These are phyloP conservation scores for Lordiphosa mommai DNA, from an alignment of 1,140 invertebrate genomes.

Conservation along the genomic window DNA sequence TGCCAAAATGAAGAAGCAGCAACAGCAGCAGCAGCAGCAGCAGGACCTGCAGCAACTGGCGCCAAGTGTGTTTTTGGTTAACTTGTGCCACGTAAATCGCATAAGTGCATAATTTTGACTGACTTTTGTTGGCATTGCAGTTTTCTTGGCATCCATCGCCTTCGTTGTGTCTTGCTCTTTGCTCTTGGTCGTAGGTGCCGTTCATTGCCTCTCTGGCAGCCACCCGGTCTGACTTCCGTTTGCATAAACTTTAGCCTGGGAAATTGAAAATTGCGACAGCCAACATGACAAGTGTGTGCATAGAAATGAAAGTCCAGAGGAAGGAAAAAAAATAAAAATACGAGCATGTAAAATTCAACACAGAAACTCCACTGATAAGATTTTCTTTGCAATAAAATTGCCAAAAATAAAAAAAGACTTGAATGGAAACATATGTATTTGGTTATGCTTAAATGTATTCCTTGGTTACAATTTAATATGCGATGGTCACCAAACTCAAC, in stretches of 20 bases:
- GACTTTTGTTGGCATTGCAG: constrained; percentile 67
- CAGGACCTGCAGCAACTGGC: constrained; percentile 47
- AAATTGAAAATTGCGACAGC: too few relatives aligned
- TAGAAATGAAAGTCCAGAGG: too few relatives aligned
- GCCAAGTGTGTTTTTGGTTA: constrained; percentile 71
- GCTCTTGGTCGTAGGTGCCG: constrained; percentile 54
- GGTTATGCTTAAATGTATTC: too few relatives aligned
- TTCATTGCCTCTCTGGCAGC: constrained; percentile 41
- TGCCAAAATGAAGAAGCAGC: constrained; percentile 33
- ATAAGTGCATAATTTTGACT: constrained; percentile 79
- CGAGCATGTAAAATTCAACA: too few relatives aligned
- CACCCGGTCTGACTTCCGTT: constrained; percentile 23
- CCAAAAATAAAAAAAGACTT: too few relatives aligned
- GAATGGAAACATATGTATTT: too few relatives aligned
- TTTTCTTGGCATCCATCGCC: constrained; percentile 34
- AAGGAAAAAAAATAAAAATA: too few relatives aligned
- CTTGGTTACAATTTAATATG: too few relatives aligned
- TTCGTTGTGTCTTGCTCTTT: constrained; percentile 1
- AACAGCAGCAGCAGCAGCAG: constrained; percentile 9
- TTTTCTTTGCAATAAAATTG: too few relatives aligned
- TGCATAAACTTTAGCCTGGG: neutral
- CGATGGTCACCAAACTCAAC: too few relatives aligned
- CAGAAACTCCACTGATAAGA: too few relatives aligned
- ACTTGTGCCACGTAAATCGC: constrained; percentile 57
- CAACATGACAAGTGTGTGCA: too few relatives aligned